Conservation (phyloP, 2,888 invertebrate species). For the Cryptus viduatorius region DNA sequence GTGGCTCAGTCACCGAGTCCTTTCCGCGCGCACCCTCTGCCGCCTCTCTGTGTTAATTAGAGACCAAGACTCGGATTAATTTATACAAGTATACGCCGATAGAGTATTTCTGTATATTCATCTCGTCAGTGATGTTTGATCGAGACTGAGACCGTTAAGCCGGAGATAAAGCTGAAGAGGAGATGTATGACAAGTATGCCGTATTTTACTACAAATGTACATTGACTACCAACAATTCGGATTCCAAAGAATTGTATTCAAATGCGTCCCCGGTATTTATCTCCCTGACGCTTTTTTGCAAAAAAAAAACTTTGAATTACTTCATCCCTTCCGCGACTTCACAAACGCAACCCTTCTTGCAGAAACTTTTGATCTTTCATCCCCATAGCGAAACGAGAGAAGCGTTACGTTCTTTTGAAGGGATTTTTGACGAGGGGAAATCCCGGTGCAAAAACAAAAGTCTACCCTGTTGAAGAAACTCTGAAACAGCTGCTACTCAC, state of each 20-base stretch:
- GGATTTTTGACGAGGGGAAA: too few species aligned
- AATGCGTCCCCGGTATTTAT: background rate
- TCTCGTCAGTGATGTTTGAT: background rate
- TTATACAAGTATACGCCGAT: background rate
- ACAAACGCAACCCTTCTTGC: too few species aligned
- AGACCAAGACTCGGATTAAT: background rate
- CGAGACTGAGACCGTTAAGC: background rate
- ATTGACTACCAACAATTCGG: too few species aligned
- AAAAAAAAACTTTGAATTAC: too few species aligned
- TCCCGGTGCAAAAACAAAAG: background rate
- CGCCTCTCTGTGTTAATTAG: background rate
- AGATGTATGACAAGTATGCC: background rate
- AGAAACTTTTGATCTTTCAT: too few species aligned
- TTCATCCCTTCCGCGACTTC: too few species aligned
- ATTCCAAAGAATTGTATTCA: background rate
- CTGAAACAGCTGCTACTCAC: slow-evolving; percentile 15
- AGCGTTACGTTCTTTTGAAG: too few species aligned
- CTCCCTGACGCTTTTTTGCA: background rate
- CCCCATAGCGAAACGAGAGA: too few species aligned
- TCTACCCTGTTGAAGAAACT: slow-evolving; percentile 1
- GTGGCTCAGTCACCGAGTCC: too few species aligned
- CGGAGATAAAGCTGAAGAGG: background rate
- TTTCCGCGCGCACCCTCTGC: too few species aligned
- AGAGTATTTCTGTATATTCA: background rate
- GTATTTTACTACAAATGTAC: too few species aligned